phyloP scores from a whole-genome alignment of 2,797 vertebrate genomes.

The Borostomias antarcticus region DNA sequence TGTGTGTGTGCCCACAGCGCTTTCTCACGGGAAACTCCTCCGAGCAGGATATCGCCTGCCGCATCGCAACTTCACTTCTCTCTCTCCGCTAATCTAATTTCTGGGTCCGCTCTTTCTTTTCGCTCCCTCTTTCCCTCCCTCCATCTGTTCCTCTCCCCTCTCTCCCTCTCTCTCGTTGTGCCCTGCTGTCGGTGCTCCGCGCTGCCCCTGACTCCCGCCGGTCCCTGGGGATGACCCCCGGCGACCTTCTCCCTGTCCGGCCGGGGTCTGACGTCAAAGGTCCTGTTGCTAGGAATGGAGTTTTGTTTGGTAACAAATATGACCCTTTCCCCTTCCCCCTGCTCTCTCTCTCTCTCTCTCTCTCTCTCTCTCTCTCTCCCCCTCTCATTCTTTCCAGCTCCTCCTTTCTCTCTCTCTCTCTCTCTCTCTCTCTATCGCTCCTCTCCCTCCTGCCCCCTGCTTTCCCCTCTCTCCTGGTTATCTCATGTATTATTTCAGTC shows the following conservation, averaged over 20 bases:
- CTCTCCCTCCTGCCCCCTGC: background rate
- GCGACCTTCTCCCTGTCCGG: constrained; percentile 92
- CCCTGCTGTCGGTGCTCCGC: constrained; percentile 69
- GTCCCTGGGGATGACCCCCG: constrained; percentile 79
- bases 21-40: constrained; percentile 98
- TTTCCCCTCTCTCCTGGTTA: constrained; percentile 62
- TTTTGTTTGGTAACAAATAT: constrained; percentile 89
- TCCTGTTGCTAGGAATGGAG: constrained; percentile 86
- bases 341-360: constrained; percentile 12
- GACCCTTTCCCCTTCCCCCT: constrained; percentile 61
- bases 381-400: constrained; percentile 23
- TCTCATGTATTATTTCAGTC: constrained; percentile 79
- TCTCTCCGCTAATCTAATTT: constrained; percentile 95
- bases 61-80: constrained; percentile 88
- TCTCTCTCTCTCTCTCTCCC: background rate
- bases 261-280: constrained; percentile 90
- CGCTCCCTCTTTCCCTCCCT: constrained; percentile 80
- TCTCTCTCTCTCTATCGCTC: constrained; percentile 35
- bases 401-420: constrained; percentile 20
- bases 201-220: constrained; percentile 57
- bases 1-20: constrained; percentile 85
- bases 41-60: constrained; percentile 86
- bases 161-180: constrained; percentile 60
- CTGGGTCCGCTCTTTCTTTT: constrained; percentile 78
- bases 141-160: constrained; percentile 75